Conservation (phyloP, 64 coral and sea anemone genomes). For the Stylophora pistillata region DNA sequence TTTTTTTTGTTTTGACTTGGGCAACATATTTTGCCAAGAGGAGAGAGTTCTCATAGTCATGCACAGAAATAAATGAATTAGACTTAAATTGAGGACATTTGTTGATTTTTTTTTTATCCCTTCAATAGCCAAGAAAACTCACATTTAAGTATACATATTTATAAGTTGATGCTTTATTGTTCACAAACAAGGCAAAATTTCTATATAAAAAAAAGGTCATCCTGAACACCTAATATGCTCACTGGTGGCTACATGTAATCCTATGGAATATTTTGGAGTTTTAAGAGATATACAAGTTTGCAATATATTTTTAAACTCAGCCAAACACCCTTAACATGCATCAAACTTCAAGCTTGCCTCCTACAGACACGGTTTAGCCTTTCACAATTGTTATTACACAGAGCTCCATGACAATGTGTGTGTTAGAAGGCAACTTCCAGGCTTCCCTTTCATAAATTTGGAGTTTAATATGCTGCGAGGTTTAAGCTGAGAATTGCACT, state of each 20-base stretch:
- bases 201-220: conserved; percentile 12
- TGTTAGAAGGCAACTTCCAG: not conserved
- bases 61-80: no score
- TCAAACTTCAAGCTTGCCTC: not conserved
- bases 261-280: not conserved
- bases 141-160: not conserved
- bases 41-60: no score
- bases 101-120: no score
- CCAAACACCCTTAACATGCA: not conserved
- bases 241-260: no score
- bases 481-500: not conserved
- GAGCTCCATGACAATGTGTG: not conserved
- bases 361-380: not conserved
- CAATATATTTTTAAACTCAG: not conserved
- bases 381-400: not conserved
- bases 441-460: not conserved
- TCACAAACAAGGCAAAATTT: not conserved
- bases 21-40: no score
- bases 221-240: no score
- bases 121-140: not conserved
- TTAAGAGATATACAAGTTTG: not conserved
- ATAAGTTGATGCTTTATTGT: conserved; percentile 24
- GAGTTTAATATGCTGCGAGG: not conserved
- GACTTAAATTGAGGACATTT: no score
- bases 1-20: no score